phyloP scores from a whole-genome alignment of 2,113 vertebrate genomes.

The Crypturellus undulatus region DNA sequence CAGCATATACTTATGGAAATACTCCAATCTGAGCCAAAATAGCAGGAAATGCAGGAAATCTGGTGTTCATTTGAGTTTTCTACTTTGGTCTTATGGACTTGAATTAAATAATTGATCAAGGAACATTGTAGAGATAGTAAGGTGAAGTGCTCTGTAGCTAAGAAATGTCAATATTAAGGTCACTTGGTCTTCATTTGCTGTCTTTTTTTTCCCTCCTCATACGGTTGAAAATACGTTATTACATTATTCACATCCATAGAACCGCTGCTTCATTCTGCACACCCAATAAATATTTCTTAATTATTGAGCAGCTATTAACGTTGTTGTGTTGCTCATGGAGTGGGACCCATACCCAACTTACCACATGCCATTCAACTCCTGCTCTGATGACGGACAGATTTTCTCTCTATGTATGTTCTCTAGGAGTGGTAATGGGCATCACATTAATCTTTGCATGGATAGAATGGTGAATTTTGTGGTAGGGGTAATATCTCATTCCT shows the following conservation, averaged over 20 bases:
- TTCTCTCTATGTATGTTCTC: not conserved
- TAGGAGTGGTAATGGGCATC: not conserved
- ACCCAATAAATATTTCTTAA: not conserved
- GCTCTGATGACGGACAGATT: not conserved
- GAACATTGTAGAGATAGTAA: not conserved
- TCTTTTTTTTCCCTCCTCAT: not conserved
- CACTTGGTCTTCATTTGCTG: not conserved
- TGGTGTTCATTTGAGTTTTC: not conserved
- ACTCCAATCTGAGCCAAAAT: not conserved
- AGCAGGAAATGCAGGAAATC: not conserved
- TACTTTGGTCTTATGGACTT: not conserved
- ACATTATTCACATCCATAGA: not conserved
- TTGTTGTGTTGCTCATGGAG: not conserved
- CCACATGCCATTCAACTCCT: rapidly evolving
- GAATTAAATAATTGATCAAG: not conserved
- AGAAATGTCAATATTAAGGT: not conserved
- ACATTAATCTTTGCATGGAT: not conserved
- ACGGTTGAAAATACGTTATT: not conserved
- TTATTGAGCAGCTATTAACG: not conserved
- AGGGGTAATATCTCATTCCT: not conserved
- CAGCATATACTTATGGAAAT: not conserved
- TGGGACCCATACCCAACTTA: not conserved
- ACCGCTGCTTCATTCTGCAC: rapidly evolving
- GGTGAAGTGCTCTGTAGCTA: not conserved
- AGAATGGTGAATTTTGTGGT: not conserved